A percentile compares a stretch with the other conserved stretches of the same genome.
phyloP scores from a whole-genome alignment of 2,113 vertebrate species.

The Chaetodon auriga region DNA sequence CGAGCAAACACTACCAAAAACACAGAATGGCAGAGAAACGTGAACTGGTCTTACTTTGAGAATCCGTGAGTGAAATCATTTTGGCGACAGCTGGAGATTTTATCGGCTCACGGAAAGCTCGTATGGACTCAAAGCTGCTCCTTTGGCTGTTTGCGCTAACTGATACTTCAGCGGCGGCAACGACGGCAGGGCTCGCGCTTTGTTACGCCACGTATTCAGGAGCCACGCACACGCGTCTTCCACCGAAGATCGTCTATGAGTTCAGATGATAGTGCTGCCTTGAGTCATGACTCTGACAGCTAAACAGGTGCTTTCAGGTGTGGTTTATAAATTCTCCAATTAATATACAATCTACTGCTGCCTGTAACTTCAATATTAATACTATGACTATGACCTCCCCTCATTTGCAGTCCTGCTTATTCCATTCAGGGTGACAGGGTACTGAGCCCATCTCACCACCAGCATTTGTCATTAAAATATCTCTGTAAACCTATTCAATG shows the following conservation, averaged over 20 bases:
- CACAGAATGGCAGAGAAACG: not conserved
- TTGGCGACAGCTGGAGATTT: conserved; percentile 34
- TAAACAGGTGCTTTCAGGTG: not conserved
- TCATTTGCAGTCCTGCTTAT: no score
- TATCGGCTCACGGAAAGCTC: not conserved
- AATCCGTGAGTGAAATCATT: conserved; percentile 94
- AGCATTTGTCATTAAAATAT: not conserved
- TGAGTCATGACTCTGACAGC: not conserved
- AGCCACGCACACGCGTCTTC: conserved; percentile 34
- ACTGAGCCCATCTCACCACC: no score
- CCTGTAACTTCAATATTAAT: no score
- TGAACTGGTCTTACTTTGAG: conserved; percentile 89
- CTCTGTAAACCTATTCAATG: not conserved
- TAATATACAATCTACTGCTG: no score
- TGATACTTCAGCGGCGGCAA: conserved; percentile 23
- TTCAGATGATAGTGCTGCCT: not conserved
- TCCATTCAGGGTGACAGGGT: not conserved
- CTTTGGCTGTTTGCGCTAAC: not conserved
- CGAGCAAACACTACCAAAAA: conserved; percentile 6
- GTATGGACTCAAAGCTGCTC: not conserved
- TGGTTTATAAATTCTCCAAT: no score
- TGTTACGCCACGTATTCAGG: conserved; percentile 52
- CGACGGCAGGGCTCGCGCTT: conserved; percentile 42
- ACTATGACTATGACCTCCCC: no score
- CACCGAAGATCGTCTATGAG: conserved; percentile 58